Base-by-base conservation (phyloP, 1,140 invertebrate species). In the Danaus plexippus region DNA sequence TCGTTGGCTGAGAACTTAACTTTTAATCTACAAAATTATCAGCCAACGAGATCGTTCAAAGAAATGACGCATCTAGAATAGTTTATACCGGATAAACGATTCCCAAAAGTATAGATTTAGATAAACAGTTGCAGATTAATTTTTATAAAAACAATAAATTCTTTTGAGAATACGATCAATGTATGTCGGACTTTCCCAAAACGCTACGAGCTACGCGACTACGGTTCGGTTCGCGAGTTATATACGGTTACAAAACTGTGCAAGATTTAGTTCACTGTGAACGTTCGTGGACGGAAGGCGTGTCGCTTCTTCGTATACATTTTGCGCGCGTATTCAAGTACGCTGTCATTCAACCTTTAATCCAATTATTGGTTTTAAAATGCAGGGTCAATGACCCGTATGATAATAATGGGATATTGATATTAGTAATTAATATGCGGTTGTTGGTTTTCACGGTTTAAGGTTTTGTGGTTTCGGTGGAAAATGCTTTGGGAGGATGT, bases 401-500 rank as follows among this genome's bases (percentile, higher is more conserved):
- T 64, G 54, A 57, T 58, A 57, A 70, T 79, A 77, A 80, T 78
- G 66, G 60, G 65, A 74, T 78, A 61, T 75, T 68, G 56, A 15
- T 50, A 66, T 72, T 61, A 60, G 60, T 75, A 71, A 69, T 62
- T 67, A 66, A 71, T 69, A 74, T 71, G 74, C 57, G 59, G 64
- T 67, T 64, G 49, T 57, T 63, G 61, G 60, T 64, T 59, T 66
- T 56, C 52, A 60, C 51, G 56, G 59, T 64, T 66, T 72, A 63
- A 64, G 57, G 47, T 64, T 60, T 62, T 66, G 45, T 54, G 43
- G 59, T 66, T 66, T 68, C 57, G 60, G 73, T 71, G 72, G 67
- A 82, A 77, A 81, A 82, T 82, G 79, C 67, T 62, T 61, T 55
- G 60, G 66, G 66, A 76, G 69, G 71, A 81, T 79, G 77, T 77